phyloP scores from a whole-genome alignment of 1,140 invertebrate species.

The Nilaparvata lugens region DNA sequence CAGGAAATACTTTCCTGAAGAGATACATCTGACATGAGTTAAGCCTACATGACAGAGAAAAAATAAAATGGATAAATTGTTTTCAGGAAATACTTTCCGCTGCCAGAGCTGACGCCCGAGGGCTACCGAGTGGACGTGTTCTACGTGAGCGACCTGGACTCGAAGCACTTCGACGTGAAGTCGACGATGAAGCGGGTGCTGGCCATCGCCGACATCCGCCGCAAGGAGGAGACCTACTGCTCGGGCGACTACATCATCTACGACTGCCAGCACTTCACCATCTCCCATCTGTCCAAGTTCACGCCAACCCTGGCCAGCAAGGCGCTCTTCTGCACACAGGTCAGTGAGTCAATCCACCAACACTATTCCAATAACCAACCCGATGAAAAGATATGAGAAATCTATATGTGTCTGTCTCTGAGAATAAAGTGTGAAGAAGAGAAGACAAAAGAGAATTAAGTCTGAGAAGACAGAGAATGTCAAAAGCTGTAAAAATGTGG shows the following conservation, averaged over 20 bases:
- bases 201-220: not conserved
- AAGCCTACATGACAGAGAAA: no score
- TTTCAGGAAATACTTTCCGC: constrained; percentile 8
- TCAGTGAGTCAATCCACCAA: constrained; percentile 5
- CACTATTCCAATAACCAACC: not conserved
- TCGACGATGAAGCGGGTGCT: constrained; percentile 2
- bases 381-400: no score
- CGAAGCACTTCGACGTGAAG: constrained; percentile 1
- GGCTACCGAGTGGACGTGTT: constrained; percentile 12
- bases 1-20: no score
- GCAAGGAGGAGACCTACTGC: not conserved
- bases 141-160: not conserved
- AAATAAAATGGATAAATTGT: no score
- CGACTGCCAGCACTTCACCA: constrained; percentile 9
- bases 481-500: no score
- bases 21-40: no score
- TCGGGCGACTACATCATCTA: constrained; percentile 9
- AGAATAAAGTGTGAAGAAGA: no score
- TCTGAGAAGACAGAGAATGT: no score
- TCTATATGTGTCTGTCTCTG: no score
- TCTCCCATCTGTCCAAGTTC: constrained; percentile 9
- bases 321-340: not conserved
- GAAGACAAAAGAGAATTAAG: no score
- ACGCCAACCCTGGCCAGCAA: constrained; percentile 1
- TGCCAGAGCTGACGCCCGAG: constrained; percentile 5